A percentile compares a stretch with the other conserved stretches of the same genome.
phyloP scores from a whole-genome alignment of 2,888 invertebrate species.

The Ommatoiulus sabulosus region DNA sequence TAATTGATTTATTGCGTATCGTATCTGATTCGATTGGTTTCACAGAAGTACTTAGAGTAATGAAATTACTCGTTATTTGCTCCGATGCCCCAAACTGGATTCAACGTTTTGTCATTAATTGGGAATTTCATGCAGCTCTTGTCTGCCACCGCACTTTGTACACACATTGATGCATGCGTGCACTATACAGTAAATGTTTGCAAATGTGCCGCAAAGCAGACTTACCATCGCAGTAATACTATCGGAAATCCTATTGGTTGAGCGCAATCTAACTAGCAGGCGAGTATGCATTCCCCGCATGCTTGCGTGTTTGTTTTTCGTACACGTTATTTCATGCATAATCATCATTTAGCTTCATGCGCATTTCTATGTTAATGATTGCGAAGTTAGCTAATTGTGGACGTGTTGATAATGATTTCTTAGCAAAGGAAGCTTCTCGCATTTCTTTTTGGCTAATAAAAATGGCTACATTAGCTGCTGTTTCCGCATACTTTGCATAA shows the following conservation, averaged over 20 bases:
- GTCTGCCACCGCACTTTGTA: background rate
- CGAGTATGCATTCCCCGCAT: no score
- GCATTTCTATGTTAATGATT: background rate
- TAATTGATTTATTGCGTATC: no score
- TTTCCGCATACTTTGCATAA: background rate
- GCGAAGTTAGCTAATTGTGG: background rate
- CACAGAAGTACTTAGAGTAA: no score
- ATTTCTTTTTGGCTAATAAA: background rate
- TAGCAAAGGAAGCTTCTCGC: background rate
- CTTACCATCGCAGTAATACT: no score
- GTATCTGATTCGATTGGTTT: no score
- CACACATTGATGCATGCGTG: background rate
- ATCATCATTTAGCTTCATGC: background rate
- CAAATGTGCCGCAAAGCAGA: background rate
- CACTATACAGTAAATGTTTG: background rate
- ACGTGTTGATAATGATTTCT: constrained; percentile 7
- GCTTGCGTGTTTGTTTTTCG: background rate
- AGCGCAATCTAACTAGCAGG: no score
- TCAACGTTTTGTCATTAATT: constrained; percentile 34
- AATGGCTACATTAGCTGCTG: background rate
- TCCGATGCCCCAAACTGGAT: background rate
- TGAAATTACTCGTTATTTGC: background rate
- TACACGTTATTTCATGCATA: background rate
- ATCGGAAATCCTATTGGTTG: no score
- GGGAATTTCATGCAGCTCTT: background rate